Evolutionary conservation across 2,888 invertebrate species (phyloP).

Genomic region (Dyspetes luteomarginatus): DNA sequence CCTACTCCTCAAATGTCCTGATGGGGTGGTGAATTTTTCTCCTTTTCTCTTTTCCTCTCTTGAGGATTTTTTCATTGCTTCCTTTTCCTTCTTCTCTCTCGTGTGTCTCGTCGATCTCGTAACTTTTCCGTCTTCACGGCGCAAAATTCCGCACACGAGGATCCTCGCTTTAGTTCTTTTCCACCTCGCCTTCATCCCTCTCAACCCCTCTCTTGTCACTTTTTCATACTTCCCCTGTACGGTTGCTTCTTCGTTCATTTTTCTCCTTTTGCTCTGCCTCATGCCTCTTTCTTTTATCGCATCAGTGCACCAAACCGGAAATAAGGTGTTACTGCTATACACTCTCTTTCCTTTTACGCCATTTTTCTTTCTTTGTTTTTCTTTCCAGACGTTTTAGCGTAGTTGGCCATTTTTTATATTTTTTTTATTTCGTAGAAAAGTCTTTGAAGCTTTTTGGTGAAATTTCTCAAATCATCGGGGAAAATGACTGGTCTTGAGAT

Average conservation of each 20-base stretch:
- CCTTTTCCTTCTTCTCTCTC: constrained; percentile 28
- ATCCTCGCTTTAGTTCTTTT: constrained; percentile 1
- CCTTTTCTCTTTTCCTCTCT: constrained; percentile 5
- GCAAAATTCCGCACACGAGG: not conserved
- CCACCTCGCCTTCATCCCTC: constrained; percentile 2
- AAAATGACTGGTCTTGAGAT: too few relatives aligned
- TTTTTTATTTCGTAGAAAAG: too few relatives aligned
- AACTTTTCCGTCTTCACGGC: not conserved
- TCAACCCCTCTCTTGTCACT: constrained; percentile 33
- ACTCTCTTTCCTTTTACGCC: constrained; percentile 48
- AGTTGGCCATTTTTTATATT: too few relatives aligned
- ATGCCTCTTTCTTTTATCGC: constrained; percentile 52
- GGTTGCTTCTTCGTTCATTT: constrained; percentile 36
- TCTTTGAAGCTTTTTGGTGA: too few relatives aligned
- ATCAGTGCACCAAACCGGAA: constrained; percentile 44
- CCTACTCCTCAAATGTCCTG: too few relatives aligned
- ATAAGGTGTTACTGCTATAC: constrained; percentile 29
- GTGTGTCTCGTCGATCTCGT: constrained; percentile 4
- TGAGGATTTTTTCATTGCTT: constrained; percentile 18
- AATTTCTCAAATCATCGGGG: too few relatives aligned
- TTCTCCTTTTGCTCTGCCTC: constrained; percentile 27
- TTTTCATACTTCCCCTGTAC: constrained; percentile 39
- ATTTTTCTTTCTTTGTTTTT: not conserved
- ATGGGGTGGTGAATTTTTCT: too few relatives aligned
- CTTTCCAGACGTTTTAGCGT: not conserved